Percentiles rank a stretch among this genome's conserved stretches.
Conservation (phyloP, 2,797 vertebrate genomes). For the Apogon hyalosoma region DNA sequence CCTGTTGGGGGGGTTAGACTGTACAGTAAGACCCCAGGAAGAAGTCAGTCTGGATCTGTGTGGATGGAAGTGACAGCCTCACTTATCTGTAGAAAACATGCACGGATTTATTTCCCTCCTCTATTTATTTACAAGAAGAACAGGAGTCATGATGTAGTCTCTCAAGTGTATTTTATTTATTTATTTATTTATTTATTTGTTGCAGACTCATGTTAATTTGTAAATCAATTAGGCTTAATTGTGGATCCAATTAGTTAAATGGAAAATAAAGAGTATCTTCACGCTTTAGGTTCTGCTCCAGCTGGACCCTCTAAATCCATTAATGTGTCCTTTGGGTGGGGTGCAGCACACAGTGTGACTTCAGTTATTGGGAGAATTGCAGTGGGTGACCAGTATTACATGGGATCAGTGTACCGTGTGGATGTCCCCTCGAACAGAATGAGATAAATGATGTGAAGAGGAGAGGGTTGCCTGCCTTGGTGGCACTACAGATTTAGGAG, state of each 20-base stretch:
- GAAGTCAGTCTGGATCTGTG: background rate
- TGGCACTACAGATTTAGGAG: conserved; percentile 7
- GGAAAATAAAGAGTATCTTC: no score
- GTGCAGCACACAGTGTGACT: conserved; percentile 30
- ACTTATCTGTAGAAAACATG: background rate
- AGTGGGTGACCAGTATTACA: conserved; percentile 46
- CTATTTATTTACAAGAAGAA: background rate
- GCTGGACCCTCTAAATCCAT: background rate
- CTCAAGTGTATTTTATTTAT: no score
- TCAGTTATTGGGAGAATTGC: conserved; percentile 53
- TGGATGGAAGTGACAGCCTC: background rate
- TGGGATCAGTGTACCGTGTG: conserved; percentile 34
- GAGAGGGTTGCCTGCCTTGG: conserved; percentile 11
- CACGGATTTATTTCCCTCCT: background rate
- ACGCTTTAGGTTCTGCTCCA: background rate
- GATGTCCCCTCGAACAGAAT: conserved; percentile 30
- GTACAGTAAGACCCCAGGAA: background rate
- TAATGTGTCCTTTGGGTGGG: conserved; percentile 18
- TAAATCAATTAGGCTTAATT: background rate
- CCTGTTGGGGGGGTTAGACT: conserved; percentile 1
- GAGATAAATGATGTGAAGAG: conserved; percentile 38
- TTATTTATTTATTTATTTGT: background rate
- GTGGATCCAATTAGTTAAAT: conserved; percentile 3
- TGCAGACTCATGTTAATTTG: background rate
- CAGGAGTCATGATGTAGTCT: background rate